Base-by-base conservation (phyloP, 2,797 vertebrate species). In the Cheirogaleus major region DNA sequence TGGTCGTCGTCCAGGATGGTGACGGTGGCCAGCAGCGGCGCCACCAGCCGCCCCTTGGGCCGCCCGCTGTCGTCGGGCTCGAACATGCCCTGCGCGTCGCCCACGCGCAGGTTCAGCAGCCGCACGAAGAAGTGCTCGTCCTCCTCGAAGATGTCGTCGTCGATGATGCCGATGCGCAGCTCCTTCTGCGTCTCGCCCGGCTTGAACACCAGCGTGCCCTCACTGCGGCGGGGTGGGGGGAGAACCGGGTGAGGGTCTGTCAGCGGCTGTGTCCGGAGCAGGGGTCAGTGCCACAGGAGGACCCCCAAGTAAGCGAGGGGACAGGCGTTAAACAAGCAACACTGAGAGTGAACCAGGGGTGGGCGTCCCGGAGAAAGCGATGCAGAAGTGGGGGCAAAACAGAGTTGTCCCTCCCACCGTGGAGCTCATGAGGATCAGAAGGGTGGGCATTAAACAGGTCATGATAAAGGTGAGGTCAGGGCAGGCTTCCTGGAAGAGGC, bases 1-100 rank as follows among this genome's bases (percentile, higher is more conserved):
- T 99, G 99, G 99, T 99, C 99, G 61, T 99, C 99, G 2, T 99
- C 99, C 98, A 99, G 95, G 98, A 99, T 99, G 98, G 99, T 99
- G 85, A 99, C 99, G 0, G 99, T 99, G 97, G 99, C 99, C 12
- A 99, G 98, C 97, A 99, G 97, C 0, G 99, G 99, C 17, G 99
- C 98, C 27, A 99, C 98, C 95, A 99, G 81, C 10, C 98, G 98
- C 1, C 98, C 99, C 95, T 99, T 99, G 94, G 99, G 99, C 13
- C 91, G 89, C 25, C 99, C 99, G 0, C 99, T 99, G 17, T 94
- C 97, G 4, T 99, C 99, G 0, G 99, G 99, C 96, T 99, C 99
- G n/a, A 99, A 99, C 99, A 99, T 99, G 20, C 99, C 99, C 92
- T 99, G 99, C 0, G 99, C 99, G 4, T 99, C 99, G 2, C 99